These are phyloP conservation scores for Haemorhous mexicanus DNA, from an alignment of 2,113 vertebrate species.

Conservation along the genomic window DNA sequence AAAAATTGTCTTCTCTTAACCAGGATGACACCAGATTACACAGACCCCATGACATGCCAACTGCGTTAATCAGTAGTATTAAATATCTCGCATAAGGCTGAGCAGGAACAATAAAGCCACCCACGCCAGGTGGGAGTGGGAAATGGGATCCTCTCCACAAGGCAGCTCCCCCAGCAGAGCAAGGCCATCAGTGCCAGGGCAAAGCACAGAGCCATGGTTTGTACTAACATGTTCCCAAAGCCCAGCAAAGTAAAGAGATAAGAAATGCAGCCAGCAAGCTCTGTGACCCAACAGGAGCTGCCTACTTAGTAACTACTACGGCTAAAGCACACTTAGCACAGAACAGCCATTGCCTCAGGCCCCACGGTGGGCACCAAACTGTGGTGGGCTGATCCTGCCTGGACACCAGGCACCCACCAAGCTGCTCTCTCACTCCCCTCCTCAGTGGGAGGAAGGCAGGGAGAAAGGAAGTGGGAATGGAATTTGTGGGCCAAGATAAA, in stretches of 20 bases:
- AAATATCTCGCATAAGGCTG: background rate
- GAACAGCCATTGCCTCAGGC: background rate
- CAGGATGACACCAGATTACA: background rate
- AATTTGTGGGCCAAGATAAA: background rate
- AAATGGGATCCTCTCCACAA: background rate
- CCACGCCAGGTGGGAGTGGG: background rate
- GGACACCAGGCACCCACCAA: background rate
- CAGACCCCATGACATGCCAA: background rate
- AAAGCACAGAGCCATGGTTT: background rate
- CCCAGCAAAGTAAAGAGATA: background rate
- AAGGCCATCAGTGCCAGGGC: background rate
- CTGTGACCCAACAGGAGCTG: background rate
- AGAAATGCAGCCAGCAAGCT: background rate
- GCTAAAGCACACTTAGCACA: background rate
- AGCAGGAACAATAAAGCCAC: background rate
- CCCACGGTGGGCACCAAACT: fast-evolving
- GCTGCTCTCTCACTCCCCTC: background rate
- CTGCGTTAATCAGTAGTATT: background rate
- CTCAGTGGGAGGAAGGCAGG: background rate
- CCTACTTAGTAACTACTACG: background rate
- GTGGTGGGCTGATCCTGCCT: background rate
- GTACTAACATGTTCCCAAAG: background rate
- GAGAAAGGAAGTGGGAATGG: background rate
- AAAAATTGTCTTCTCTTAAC: background rate
- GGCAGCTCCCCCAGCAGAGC: background rate